phyloP scores from a whole-genome alignment of 1,140 invertebrate species.

The Bombus impatiens region DNA sequence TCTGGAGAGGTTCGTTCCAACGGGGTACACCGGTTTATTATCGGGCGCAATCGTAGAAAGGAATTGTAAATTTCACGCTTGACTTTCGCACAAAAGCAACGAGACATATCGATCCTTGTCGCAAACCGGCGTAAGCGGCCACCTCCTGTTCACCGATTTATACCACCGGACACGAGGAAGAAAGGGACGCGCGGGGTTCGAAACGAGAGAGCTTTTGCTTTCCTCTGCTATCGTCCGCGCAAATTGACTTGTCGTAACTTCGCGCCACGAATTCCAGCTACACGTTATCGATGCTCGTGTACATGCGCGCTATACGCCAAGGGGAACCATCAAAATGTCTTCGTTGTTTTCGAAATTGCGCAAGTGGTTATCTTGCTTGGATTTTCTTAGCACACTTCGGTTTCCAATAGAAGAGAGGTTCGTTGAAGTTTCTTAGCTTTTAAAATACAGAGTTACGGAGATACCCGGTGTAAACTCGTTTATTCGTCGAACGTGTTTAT shows the following conservation, averaged over 20 bases:
- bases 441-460: no score
- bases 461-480: no score
- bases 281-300: background rate
- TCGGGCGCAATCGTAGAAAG: slow-evolving; percentile 32
- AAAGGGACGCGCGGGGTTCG: no score
- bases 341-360: slow-evolving; percentile 14
- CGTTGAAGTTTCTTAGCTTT: no score
- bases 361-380: no score
- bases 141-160: slow-evolving; percentile 43
- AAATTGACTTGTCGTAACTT: slow-evolving; percentile 40
- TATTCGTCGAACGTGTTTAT: background rate
- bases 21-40: slow-evolving; percentile 41
- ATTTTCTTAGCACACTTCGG: background rate
- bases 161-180: no score
- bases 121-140: slow-evolving; percentile 10
- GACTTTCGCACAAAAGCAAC: slow-evolving; percentile 53
- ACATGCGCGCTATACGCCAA: background rate
- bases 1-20: slow-evolving; percentile 51
- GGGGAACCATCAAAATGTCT: background rate
- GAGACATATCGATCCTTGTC: slow-evolving; percentile 44
- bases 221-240: background rate
- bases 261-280: slow-evolving; percentile 25
- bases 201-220: background rate
- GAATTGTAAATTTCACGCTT: slow-evolving; percentile 52
- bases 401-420: no score